Conservation (phyloP, 2,888 invertebrate species). For the Eupeodes latifasciatus region DNA sequence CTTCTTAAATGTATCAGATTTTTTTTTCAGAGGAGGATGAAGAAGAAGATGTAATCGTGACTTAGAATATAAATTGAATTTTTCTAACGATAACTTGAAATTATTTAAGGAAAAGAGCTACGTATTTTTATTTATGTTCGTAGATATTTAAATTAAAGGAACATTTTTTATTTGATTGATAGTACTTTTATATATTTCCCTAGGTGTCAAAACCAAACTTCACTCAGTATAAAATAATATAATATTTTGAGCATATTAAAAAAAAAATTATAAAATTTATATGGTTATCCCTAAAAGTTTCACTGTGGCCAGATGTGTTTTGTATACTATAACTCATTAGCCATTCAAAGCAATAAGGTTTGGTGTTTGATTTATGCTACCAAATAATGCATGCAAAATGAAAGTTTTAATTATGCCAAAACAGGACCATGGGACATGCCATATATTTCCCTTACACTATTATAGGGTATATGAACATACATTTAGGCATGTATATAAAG, state of each 20-base stretch:
- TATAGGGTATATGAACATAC: background rate
- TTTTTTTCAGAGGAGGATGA: background rate
- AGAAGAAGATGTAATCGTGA: background rate
- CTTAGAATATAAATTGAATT: constrained; percentile 34
- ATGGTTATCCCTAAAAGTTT: constrained; percentile 36
- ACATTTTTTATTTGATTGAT: constrained; percentile 29
- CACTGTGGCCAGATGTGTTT: constrained; percentile 47
- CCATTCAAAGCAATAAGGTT: constrained; percentile 62
- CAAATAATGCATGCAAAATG: constrained; percentile 60
- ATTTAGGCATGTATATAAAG: no score
- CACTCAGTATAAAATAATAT: background rate
- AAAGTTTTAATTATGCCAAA: constrained; percentile 65
- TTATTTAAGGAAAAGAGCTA: background rate
- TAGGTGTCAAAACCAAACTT: background rate
- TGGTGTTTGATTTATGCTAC: constrained; percentile 66
- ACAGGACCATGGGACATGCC: constrained; percentile 37
- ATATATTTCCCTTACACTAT: background rate
- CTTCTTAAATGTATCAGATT: background rate
- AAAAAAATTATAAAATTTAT: constrained; percentile 24
- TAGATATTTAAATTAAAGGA: background rate
- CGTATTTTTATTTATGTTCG: constrained; percentile 1
- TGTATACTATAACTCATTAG: constrained; percentile 65
- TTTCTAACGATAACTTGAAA: background rate
- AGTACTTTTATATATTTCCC: background rate
- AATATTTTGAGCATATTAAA: background rate